Evolutionary conservation across 2,797 vertebrate genomes (phyloP), one percentile per base, ranked within the genome.

Genomic region (Anguilla marmorata): DNA sequence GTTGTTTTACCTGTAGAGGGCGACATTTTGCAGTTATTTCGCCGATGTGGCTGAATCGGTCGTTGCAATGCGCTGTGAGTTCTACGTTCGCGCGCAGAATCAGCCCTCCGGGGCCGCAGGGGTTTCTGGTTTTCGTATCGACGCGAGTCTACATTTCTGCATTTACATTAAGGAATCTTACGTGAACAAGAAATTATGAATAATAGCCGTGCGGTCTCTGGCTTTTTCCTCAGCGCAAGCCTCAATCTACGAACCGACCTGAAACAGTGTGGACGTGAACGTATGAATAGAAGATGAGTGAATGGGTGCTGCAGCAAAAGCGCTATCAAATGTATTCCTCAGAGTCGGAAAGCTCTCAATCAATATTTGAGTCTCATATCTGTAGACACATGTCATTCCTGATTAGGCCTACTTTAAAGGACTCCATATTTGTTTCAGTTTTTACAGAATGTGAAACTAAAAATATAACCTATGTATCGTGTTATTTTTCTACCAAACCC

Each of bases 1-100:
- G 74, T 37, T 85, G 24, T 45, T 8, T 24, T 0, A 88, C 93
- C 94, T 89, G 89, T 85, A 92, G 94, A 91, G 89, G 93, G 93
- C 90, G 90, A 89, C 92, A 93, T 86, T 89, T 54, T 6, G 66
- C 37, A 27, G 24, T 85, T 84, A 54, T 45, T 86, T 91, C 84
- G 89, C n/a, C 63, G 30, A 89, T 89, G 1, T 0, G 2, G 54
- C 8, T 3, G 52, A 0, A 85, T 19, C 30, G 6, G 45, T 24
- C 19, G 8, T 3, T 19, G 76, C 76, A n/a, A 24, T 48, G 41
- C 41, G 41, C 19, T n/a, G 76, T 45, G 80, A 56, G n/a, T 48
- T 85, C 56, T 6, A 14, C 45, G 45, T 69, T 16, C 48, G 27
- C 11, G 19, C 24, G 14, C 58, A 52, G 56, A 58, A 80, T 87